A percentile compares a stretch with the other conserved stretches of the same genome.
These are phyloP conservation scores for Polypedilum pembai DNA, from an alignment of 1,140 invertebrate genomes.

Conservation along the genomic window DNA sequence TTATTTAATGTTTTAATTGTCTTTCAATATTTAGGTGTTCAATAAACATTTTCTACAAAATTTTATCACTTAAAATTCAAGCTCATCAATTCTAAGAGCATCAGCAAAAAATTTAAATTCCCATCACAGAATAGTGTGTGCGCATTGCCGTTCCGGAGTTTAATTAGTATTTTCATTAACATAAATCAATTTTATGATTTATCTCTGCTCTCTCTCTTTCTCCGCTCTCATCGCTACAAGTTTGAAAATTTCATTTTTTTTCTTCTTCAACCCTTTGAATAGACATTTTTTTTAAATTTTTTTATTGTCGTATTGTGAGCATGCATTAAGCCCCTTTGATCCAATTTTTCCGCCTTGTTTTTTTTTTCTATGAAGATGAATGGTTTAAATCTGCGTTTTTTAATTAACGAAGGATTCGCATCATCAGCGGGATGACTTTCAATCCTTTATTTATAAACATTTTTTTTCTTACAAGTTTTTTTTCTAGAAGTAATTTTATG, in stretches of 20 bases:
- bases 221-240: not conserved
- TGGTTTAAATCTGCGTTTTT: constrained; percentile 14
- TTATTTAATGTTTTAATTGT: too few species aligned
- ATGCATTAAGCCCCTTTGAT: constrained; percentile 18
- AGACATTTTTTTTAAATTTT: not conserved
- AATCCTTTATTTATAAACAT: constrained; percentile 19
- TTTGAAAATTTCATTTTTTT: not conserved
- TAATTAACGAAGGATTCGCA: not conserved
- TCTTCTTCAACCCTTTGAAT: not conserved
- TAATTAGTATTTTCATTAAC: constrained; percentile 29
- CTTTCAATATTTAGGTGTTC: too few species aligned
- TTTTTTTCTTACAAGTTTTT: not conserved
- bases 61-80: constrained; percentile 32
- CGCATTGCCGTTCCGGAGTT: constrained; percentile 22
- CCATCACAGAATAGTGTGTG: not conserved
- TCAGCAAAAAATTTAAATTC: constrained; percentile 10
- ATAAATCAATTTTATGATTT: constrained; percentile 26
- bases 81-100: constrained; percentile 30
- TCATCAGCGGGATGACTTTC: constrained; percentile 13
- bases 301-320: not conserved
- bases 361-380: constrained; percentile 21
- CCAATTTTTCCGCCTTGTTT: not conserved
- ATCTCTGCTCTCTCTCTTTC: not conserved
- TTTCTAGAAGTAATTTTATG: not conserved
- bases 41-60: not conserved